Base-by-base conservation (phyloP, 1,140 invertebrate genomes). In the Zaprionus ghesquierei region DNA sequence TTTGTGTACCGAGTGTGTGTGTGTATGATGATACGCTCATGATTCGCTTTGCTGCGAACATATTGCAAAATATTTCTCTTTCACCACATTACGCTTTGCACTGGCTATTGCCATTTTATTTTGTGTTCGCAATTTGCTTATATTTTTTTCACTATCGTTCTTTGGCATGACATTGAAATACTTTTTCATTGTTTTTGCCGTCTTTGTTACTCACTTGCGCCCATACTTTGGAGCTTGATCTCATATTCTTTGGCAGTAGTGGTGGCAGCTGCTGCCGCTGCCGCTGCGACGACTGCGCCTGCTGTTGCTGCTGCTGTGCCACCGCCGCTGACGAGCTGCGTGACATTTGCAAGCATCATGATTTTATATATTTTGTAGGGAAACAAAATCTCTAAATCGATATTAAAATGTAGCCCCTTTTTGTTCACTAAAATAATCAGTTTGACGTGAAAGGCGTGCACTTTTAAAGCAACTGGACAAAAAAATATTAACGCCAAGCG, bases 81-180 rank as follows among this genome's bases (percentile, higher is more conserved):
- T 9, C 27, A 29, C 27, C 69, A 23, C 41, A 35, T 58, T 23
- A 33, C 55, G 63, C 79, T 75, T 62, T 77, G 27, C 27, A n/a
- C n/a, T 38, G 33, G 33, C 61, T 63, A 27, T 54, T 54, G 73
- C 78, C 18, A 80, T 66, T 71, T 65, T 63, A 31, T 33, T 53
- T 49, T 15, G 70, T 65, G 54, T 60, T 75, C 44, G 71, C 63
- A 60, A 73, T 62, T 51, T 53, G 27, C 33, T 22, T 25, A 55
- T 70, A 35, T 53, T 56, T 62, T 44, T 55, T 59, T 46, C n/a
- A 46, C 80, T 68, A 55, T 61, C 56, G 38, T 69, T 73, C 56
- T 69, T 73, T 69, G 15, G 69, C 73, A 46, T 89, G 84, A 80
- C 84, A 89, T 89, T 89, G 84, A 87, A 87, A 82, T 76, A 82